These are phyloP conservation scores for Trematomus bernacchii DNA, from an alignment of 2,797 vertebrate genomes.

Conservation along the genomic window DNA sequence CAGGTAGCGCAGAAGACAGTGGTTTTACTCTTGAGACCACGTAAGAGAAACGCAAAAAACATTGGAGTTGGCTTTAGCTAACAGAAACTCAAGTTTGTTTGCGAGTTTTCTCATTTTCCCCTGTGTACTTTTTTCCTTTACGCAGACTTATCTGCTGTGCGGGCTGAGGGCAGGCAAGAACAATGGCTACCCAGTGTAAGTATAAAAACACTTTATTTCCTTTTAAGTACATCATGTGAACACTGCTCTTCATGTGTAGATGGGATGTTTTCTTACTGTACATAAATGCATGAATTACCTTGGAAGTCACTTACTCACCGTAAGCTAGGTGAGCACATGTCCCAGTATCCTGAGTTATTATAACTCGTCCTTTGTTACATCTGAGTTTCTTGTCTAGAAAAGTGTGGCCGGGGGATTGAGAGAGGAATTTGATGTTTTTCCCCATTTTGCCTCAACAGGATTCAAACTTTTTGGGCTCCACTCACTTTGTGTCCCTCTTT, in stretches of 20 bases:
- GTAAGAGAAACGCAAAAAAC: slow-evolving; percentile 29
- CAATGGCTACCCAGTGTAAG: slow-evolving; percentile 90
- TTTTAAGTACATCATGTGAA: not conserved
- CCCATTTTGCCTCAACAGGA: not conserved
- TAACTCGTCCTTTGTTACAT: not conserved
- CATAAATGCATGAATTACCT: not conserved
- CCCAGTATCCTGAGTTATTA: not conserved
- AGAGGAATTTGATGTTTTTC: not conserved
- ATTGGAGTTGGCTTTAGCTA: slow-evolving; percentile 16
- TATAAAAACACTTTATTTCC: slow-evolving; percentile 51
- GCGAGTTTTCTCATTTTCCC: slow-evolving; percentile 36
- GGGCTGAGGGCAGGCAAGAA: slow-evolving; percentile 84
- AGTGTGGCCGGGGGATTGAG: not conserved
- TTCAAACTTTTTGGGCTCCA: not conserved
- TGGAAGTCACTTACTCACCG: not conserved
- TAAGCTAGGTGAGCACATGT: slow-evolving; percentile 43
- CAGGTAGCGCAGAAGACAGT: slow-evolving; percentile 62
- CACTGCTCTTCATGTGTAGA: not conserved
- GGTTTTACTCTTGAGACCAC: slow-evolving; percentile 35
- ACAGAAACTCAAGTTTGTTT: slow-evolving; percentile 23
- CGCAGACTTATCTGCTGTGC: slow-evolving; percentile 83
- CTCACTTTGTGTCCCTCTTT: not conserved
- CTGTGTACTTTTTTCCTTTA: slow-evolving; percentile 20
- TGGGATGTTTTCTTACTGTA: not conserved
- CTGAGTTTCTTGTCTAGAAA: not conserved